phyloP scores from a whole-genome alignment of 2,888 invertebrate genomes.

The Ophioninae sp. region DNA sequence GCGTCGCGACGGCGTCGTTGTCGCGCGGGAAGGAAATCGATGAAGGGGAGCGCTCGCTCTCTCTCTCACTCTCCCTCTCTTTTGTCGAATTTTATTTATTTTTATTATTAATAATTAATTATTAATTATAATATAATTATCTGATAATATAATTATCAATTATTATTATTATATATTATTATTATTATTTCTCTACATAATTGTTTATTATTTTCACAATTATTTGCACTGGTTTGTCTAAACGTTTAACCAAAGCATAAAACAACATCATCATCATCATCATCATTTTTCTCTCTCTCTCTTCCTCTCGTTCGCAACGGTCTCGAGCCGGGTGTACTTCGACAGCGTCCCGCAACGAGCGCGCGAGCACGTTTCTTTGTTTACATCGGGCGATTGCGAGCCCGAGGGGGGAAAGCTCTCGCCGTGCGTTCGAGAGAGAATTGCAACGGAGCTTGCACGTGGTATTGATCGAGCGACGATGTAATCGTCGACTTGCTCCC shows the following conservation, averaged over 20 bases:
- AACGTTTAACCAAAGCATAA: no score
- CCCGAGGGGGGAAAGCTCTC: constrained; percentile 55
- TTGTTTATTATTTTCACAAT: no score
- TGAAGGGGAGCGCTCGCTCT: constrained; percentile 67
- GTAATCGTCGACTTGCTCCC: constrained; percentile 45
- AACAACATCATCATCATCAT: no score
- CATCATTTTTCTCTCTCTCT: no score
- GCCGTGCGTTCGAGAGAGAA: constrained; percentile 37
- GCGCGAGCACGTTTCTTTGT: constrained; percentile 79
- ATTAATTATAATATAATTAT: no score
- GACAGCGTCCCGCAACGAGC: constrained; percentile 41
- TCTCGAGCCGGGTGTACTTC: constrained; percentile 33
- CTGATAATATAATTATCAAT: no score
- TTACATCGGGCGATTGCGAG: constrained; percentile 74
- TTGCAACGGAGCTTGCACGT: constrained; percentile 67
- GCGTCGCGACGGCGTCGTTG: constrained; percentile 53
- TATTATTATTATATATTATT: no score
- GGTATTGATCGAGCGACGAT: constrained; percentile 69
- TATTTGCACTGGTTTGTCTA: no score
- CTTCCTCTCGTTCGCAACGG: constrained; percentile 66
- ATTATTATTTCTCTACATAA: no score
- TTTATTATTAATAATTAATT: no score
- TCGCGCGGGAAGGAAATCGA: constrained; percentile 68
- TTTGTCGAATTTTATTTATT: no score
- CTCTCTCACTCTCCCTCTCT: constrained; percentile 63